Evolutionary conservation across 2,797 vertebrate genomes (phyloP).

Genomic region (Perodicticus potto): DNA sequence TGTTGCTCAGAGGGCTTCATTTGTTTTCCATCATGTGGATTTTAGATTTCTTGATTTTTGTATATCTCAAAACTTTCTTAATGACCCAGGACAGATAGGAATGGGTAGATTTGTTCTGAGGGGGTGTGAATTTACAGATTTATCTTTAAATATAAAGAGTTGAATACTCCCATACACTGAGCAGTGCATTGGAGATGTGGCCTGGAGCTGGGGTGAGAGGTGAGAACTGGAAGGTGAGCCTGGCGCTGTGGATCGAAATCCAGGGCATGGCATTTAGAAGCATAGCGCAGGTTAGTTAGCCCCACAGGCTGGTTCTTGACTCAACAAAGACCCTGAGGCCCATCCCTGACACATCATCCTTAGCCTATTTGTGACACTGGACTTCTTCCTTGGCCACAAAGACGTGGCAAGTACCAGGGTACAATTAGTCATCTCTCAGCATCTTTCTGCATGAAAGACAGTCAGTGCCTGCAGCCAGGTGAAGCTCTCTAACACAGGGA

Average conservation of each 20-base stretch:
- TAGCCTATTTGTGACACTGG: constrained; percentile 37
- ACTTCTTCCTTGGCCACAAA: constrained; percentile 62
- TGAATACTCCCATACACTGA: not conserved
- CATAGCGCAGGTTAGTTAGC: constrained; percentile 14
- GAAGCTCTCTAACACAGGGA: constrained; percentile 43
- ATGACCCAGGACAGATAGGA: not conserved
- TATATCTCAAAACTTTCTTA: too few species aligned
- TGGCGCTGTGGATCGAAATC: not conserved
- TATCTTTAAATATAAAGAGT: not conserved
- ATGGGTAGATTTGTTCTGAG: not conserved
- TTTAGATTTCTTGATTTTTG: too few species aligned
- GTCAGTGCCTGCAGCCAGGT: constrained; percentile 30
- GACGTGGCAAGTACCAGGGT: constrained; percentile 60
- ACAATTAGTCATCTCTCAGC: constrained; percentile 67
- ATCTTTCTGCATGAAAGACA: constrained; percentile 69
- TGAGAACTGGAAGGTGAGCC: not conserved
- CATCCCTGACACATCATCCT: not conserved
- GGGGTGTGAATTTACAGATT: not conserved
- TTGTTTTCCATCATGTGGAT: too few species aligned
- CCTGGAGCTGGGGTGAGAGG: not conserved
- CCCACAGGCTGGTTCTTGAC: constrained; percentile 52
- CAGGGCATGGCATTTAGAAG: not conserved
- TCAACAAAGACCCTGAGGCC: not conserved
- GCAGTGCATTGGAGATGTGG: not conserved
- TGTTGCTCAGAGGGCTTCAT: too few species aligned